phyloP scores from a whole-genome alignment of 2,888 invertebrate genomes.

The Drosophila kanekoi region DNA sequence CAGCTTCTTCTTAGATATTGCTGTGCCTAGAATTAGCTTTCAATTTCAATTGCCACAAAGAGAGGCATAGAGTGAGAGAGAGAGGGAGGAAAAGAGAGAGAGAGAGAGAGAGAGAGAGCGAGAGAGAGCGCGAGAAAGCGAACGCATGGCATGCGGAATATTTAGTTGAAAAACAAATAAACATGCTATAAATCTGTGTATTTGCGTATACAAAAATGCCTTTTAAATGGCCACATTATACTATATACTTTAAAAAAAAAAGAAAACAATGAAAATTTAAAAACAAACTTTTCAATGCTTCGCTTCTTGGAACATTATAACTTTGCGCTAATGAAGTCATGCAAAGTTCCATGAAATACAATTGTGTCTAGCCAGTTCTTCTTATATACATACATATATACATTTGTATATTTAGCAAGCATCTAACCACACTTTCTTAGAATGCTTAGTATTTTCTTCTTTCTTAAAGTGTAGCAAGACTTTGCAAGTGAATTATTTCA shows the following conservation, averaged over 20 bases:
- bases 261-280: slow-evolving; percentile 1
- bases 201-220: slow-evolving; percentile 39
- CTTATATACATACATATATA: neutral
- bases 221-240: slow-evolving; percentile 36
- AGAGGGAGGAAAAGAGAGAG: too few relatives aligned
- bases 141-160: slow-evolving; percentile 39
- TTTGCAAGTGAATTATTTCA: too few relatives aligned
- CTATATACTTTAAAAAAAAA: slow-evolving; percentile 18
- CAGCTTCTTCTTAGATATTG: neutral
- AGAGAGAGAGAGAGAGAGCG: neutral
- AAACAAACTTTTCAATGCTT: slow-evolving; percentile 1
- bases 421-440: too few relatives aligned
- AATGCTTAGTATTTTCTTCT: too few relatives aligned
- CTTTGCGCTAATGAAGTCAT: slow-evolving; percentile 15
- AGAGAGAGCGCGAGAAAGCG: neutral
- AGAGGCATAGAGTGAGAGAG: neutral
- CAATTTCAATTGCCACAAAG: slow-evolving; percentile 46
- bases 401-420: neutral
- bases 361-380: neutral
- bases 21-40: slow-evolving; percentile 46
- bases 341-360: slow-evolving; percentile 6
- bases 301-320: neutral
- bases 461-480: too few relatives aligned
- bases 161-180: slow-evolving; percentile 63
- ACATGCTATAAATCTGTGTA: slow-evolving; percentile 54